Conservation (phyloP, 2,113 vertebrate genomes). For the Triplophysa dalaica region DNA sequence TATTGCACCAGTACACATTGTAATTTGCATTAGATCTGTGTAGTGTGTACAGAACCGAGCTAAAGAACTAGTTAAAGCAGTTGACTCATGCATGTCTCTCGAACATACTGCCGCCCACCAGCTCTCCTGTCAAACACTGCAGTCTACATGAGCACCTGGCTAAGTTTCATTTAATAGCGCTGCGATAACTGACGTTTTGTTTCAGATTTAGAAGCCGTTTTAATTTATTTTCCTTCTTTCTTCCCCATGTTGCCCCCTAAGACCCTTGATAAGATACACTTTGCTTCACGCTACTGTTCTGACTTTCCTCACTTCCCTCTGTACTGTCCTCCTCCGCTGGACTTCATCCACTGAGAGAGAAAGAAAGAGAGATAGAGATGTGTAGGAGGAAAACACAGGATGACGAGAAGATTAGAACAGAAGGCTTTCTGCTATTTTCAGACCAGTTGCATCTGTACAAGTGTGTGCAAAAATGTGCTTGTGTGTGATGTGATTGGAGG, state of each 20-base stretch:
- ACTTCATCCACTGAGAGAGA: neutral
- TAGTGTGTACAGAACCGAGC: neutral
- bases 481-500: neutral
- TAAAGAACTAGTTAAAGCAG: neutral
- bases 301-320: neutral
- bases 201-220: neutral
- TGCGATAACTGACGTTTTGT: neutral
- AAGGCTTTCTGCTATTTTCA: constrained; percentile 32
- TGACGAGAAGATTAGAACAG: constrained; percentile 16
- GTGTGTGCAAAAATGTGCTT: neutral
- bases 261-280: neutral
- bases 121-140: neutral
- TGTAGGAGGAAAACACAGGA: constrained; percentile 32
- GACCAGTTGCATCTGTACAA: constrained; percentile 2
- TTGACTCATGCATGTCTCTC: neutral
- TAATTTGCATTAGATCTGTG: neutral
- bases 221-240: neutral
- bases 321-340: neutral
- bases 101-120: neutral
- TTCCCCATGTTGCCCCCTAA: neutral
- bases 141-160: neutral
- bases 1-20: too few species aligned
- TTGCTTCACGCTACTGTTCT: neutral
- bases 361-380: neutral
- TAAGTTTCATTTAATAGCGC: neutral